Percentiles rank a stretch among this genome's conserved stretches.
These are phyloP conservation scores for Hoplodrina blanda DNA, from an alignment of 2,888 invertebrate species.

Conservation along the genomic window DNA sequence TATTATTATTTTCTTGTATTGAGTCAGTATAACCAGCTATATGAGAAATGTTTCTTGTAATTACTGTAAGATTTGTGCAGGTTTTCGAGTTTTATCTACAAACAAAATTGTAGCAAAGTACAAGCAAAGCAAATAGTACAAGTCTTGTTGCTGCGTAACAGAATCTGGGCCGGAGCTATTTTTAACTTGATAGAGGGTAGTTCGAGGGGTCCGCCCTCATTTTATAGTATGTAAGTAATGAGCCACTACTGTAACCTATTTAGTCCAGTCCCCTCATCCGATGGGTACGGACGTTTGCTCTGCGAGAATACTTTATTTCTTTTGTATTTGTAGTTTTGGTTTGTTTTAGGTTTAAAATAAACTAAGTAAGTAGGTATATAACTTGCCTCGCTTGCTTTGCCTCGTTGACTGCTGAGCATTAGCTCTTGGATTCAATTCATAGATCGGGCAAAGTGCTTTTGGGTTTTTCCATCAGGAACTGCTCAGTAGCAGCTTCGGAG, in stretches of 20 bases:
- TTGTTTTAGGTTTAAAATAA: background rate
- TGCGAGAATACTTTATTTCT: background rate
- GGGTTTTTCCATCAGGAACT: too few species aligned
- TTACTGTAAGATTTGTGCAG: too few species aligned
- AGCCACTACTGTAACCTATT: conserved; percentile 44
- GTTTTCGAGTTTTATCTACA: background rate
- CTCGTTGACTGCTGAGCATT: too few species aligned
- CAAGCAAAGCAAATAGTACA: background rate
- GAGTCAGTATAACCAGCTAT: too few species aligned
- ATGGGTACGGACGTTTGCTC: background rate
- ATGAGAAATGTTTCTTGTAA: too few species aligned
- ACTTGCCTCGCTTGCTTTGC: too few species aligned
- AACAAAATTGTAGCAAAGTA: too few species aligned
- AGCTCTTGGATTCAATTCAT: too few species aligned
- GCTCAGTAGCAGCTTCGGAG: too few species aligned
- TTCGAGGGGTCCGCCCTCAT: conserved; percentile 37
- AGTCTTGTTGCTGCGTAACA: conserved; percentile 23
- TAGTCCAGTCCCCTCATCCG: conserved; percentile 9
- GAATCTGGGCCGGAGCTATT: conserved; percentile 34
- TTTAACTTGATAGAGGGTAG: conserved; percentile 34
- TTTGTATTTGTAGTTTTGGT: background rate
- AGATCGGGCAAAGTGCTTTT: too few species aligned
- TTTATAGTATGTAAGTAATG: conserved; percentile 33
- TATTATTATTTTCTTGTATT: too few species aligned
- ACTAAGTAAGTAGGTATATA: too few species aligned